Percentiles rank a stretch among this genome's conserved stretches.
phyloP scores from a whole-genome alignment of 2,113 vertebrate species.

The Alexandromys fortis region DNA sequence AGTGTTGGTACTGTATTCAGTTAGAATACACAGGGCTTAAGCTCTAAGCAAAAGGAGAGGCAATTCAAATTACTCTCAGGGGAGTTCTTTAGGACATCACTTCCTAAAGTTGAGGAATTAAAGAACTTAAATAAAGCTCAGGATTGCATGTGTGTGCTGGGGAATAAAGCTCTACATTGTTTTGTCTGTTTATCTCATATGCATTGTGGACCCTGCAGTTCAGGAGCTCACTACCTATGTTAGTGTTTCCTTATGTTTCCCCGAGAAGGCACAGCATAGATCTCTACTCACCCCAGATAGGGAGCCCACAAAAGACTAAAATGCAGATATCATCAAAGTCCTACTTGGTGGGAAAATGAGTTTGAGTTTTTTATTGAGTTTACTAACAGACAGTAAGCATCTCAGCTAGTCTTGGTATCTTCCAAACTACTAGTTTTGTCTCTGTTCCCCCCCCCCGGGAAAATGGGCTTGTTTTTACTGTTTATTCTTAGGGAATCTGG shows the following conservation, averaged over 20 bases:
- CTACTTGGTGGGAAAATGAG: not conserved
- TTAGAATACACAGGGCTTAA: not conserved
- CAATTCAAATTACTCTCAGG: not conserved
- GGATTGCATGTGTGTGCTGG: not conserved
- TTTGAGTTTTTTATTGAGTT: not conserved
- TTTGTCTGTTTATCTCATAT: not conserved
- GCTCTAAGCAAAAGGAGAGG: not conserved
- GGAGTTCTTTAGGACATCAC: not conserved
- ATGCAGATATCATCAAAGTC: not conserved
- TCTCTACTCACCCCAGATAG: not conserved
- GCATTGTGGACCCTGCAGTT: accelerated
- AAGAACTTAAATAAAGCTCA: not conserved
- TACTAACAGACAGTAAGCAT: not conserved
- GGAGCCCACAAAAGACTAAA: not conserved
- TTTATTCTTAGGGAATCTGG: not conserved
- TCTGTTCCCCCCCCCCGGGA: too few relatives aligned
- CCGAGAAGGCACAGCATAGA: not conserved
- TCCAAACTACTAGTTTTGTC: not conserved
- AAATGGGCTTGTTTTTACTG: not conserved
- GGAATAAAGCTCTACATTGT: not conserved
- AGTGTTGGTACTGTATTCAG: not conserved
- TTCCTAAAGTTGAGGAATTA: not conserved
- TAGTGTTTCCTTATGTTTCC: not conserved
- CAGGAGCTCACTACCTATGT: not conserved
- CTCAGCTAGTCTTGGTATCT: not conserved